These are phyloP conservation scores for Brachionus paranguensis DNA, from an alignment of 1,140 invertebrate genomes.

Conservation along the genomic window DNA sequence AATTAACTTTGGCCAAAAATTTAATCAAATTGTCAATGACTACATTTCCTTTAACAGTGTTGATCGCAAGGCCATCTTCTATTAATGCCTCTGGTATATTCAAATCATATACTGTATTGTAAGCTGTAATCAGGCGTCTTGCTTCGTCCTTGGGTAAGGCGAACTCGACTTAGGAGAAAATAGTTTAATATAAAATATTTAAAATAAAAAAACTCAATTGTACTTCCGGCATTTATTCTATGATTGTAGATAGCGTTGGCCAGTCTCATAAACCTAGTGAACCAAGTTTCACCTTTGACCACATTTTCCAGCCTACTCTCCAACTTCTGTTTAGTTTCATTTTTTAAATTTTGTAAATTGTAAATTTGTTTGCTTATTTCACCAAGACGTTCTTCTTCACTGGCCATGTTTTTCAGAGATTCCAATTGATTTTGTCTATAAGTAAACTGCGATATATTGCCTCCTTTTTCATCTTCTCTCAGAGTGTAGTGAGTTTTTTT, in stretches of 20 bases:
- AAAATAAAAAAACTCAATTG: background rate
- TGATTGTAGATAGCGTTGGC: conserved; percentile 39
- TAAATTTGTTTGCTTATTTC: conserved; percentile 38
- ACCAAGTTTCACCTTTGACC: conserved; percentile 38
- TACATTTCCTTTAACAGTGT: conserved; percentile 34
- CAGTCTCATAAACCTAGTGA: conserved; percentile 36
- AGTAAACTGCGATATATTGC: background rate
- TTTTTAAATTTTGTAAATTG: conserved; percentile 36
- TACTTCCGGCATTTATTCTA: conserved; percentile 12
- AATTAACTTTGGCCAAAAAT: conserved; percentile 35
- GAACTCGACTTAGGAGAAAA: background rate
- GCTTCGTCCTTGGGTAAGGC: conserved; percentile 36
- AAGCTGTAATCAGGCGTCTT: conserved; percentile 11
- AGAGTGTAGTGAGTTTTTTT: conserved; percentile 25
- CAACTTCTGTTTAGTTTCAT: conserved; percentile 16
- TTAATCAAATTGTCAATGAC: conserved; percentile 37
- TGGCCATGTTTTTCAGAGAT: conserved; percentile 7
- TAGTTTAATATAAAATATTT: background rate
- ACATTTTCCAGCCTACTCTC: conserved; percentile 20
- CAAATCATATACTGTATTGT: conserved; percentile 34
- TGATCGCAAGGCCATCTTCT: conserved; percentile 14
- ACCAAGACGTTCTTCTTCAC: conserved; percentile 32
- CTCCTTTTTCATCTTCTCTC: conserved; percentile 24
- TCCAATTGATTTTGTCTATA: conserved; percentile 27
- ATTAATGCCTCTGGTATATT: conserved; percentile 5